Base-by-base conservation (phyloP, 2,888 invertebrate species). In the Encarsia formosa region DNA sequence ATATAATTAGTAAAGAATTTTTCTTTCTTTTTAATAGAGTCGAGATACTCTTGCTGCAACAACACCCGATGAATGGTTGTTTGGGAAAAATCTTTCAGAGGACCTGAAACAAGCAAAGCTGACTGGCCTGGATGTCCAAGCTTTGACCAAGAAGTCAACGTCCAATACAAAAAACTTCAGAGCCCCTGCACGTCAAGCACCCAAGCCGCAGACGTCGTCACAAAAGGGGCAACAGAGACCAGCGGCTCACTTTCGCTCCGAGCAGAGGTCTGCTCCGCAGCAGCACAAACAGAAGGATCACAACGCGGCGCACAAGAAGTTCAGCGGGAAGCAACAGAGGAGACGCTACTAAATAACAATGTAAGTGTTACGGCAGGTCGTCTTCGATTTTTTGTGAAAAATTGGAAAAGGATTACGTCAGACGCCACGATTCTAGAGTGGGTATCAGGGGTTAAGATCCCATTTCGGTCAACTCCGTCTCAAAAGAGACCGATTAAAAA, bases 281-380 rank as follows among this genome's bases (percentile, higher is more conserved):
- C 34, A 34, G 34, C 16, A 15, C 13, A 8, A 8, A 15, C 15
- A 13, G 34, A 9, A 34, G 18, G 34, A 34, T 13, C n/a, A 24
- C 2, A 13, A 29, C 11, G 31, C 9, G 11, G 11, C n/a, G 11
- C 22, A 37, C 29, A 37, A 29, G 38, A 19, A n/a, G 18, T 38
- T 15, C 6, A 4, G n/a, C 2, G 31, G 15, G 18, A n/a, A 2
- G 6, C 18, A 34, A 15, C 8, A 19, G 23, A 19, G 51, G 15
- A 34, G 15, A 3, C 13, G 15, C 18, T 34, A 34, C 16, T n/a
- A 4, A 15, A 5, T 13, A 32, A 34, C 8, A 3, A 11, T 9
- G 46, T 62, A 51, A 47, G 58, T 60, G 59, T 56, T 57, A 40
- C 55, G 56, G 49, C 57, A 6, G 48, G 44, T 32, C 31, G 56